Percentiles rank a stretch among this genome's conserved stretches.
phyloP scores from a whole-genome alignment of 2,888 invertebrate genomes.

The Sclerodermus sp. region DNA sequence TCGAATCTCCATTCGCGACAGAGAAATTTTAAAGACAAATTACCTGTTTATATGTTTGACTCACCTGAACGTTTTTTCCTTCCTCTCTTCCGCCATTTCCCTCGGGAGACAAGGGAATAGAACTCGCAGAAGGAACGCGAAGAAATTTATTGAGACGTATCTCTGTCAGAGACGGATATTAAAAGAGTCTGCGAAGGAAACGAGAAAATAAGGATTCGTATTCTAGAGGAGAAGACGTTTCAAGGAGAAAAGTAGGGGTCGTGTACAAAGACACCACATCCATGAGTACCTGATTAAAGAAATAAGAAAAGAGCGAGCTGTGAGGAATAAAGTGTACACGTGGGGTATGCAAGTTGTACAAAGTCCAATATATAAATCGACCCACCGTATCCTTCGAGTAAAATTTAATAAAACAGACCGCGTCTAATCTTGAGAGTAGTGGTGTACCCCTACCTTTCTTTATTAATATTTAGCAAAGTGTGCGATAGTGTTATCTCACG shows the following conservation, averaged over 20 bases:
- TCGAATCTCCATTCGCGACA: too few relatives aligned
- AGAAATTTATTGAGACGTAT: conserved; percentile 47
- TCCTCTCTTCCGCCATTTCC: too few relatives aligned
- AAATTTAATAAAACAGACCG: conserved; percentile 47
- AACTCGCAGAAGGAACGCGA: conserved; percentile 11
- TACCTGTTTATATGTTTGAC: too few relatives aligned
- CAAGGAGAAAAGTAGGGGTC: not conserved
- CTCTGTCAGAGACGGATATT: conserved; percentile 39
- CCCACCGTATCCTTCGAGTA: conserved; percentile 30
- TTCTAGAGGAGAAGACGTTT: not conserved
- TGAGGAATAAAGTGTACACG: conserved; percentile 4
- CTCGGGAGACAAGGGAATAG: not conserved
- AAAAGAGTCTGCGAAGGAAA: conserved; percentile 32
- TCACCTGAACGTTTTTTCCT: too few relatives aligned
- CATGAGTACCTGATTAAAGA: too few relatives aligned
- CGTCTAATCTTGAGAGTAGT: conserved; percentile 41
- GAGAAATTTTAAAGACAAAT: too few relatives aligned
- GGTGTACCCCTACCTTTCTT: conserved; percentile 20
- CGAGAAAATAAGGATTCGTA: conserved; percentile 17
- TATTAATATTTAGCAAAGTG: conserved; percentile 43
- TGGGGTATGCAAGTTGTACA: conserved; percentile 2
- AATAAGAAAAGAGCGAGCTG: too few relatives aligned
- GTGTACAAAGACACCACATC: conserved; percentile 3
- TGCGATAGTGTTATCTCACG: conserved; percentile 11
- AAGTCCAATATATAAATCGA: conserved; percentile 31